Conservation (phyloP, 2,797 vertebrate genomes). For the Periophthalmus magnuspinnatus region DNA sequence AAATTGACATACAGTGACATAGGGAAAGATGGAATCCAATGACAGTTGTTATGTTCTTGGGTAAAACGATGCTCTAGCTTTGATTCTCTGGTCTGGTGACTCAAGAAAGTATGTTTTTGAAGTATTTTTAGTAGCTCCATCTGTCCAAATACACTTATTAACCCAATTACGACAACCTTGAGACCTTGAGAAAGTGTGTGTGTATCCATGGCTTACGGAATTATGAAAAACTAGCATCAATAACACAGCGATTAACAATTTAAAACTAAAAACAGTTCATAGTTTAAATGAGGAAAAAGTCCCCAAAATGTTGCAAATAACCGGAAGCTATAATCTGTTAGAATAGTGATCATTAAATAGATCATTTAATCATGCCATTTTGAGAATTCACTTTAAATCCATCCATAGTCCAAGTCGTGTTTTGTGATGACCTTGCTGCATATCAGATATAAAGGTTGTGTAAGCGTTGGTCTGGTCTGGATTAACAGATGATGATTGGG, state of each 20-base stretch:
- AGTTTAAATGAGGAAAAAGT: too few species aligned
- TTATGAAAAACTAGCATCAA: too few species aligned
- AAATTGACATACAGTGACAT: background rate
- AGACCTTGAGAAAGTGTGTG: background rate
- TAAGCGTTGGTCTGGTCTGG: conserved; percentile 28
- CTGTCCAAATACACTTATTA: background rate
- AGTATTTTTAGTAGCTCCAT: too few species aligned
- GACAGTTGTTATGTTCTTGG: too few species aligned
- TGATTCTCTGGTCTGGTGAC: background rate
- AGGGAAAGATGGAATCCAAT: background rate
- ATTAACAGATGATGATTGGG: conserved; percentile 63
- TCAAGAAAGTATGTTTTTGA: background rate
- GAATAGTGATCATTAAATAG: conserved; percentile 13
- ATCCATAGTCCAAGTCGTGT: conserved; percentile 3
- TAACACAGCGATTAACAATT: too few species aligned
- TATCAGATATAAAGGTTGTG: conserved; percentile 41
- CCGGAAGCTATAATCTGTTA: too few species aligned
- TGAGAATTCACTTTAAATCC: conserved; percentile 3
- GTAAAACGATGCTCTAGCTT: background rate
- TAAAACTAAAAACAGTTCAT: too few species aligned
- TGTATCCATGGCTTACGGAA: too few species aligned
- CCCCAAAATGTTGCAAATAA: too few species aligned
- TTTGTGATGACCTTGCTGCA: conserved; percentile 58
- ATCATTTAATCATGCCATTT: conserved; percentile 3
- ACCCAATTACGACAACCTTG: background rate